Evolutionary conservation across 2,888 invertebrate genomes (phyloP).

Genomic region (Eledona agricola): DNA sequence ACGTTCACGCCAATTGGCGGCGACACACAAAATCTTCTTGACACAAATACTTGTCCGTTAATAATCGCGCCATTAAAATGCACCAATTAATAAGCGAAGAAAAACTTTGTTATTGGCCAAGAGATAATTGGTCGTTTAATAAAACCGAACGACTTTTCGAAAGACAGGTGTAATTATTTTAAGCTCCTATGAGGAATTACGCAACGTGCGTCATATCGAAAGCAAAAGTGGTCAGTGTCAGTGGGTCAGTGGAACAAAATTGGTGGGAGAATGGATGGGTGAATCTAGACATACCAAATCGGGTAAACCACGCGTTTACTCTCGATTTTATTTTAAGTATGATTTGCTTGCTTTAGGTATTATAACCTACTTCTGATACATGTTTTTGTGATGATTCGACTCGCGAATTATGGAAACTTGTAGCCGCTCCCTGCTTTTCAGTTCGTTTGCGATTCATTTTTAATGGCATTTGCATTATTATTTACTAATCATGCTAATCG

Average conservation of each 20-base stretch:
- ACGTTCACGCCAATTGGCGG: constrained; percentile 2
- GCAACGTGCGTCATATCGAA: constrained; percentile 38
- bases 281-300: constrained; percentile 42
- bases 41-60: constrained; percentile 26
- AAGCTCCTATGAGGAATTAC: constrained; percentile 26
- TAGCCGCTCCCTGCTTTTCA: constrained; percentile 23
- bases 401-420: constrained; percentile 31
- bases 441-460: constrained; percentile 13
- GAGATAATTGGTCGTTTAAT: constrained; percentile 19
- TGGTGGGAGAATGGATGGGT: constrained; percentile 37
- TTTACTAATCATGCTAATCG: constrained; percentile 4
- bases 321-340: constrained; percentile 44
- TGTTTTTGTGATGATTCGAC: constrained; percentile 30
- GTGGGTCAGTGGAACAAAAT: constrained; percentile 51
- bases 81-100: constrained; percentile 18
- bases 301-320: constrained; percentile 44
- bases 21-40: constrained; percentile 22
- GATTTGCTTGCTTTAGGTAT: constrained; percentile 13
- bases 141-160: constrained; percentile 11
- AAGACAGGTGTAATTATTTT: constrained; percentile 22
- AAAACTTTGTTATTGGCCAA: constrained; percentile 11
- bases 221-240: constrained; percentile 52
- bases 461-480: constrained; percentile 21
- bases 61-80: constrained; percentile 23
- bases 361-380: constrained; percentile 34